A percentile compares a stretch with the other conserved stretches of the same genome.
phyloP scores from a whole-genome alignment of 1,140 invertebrate genomes.

The Bombus sylvicola region DNA sequence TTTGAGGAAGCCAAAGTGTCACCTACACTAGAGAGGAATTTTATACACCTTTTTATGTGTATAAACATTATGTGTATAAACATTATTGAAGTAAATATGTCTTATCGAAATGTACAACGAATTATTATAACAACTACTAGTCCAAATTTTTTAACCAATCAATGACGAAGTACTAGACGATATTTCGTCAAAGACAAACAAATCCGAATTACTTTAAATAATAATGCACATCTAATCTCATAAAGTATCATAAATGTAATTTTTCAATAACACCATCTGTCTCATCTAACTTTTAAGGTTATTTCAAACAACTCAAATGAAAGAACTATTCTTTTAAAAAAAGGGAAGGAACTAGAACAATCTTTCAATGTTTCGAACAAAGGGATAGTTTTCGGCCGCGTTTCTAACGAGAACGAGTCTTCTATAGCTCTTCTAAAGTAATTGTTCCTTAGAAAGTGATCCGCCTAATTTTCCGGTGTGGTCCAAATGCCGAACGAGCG shows the following conservation, averaged over 20 bases:
- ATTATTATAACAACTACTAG: too few relatives aligned
- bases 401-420: slow-evolving; percentile 10
- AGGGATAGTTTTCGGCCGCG: not conserved
- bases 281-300: too few relatives aligned
- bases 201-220: too few relatives aligned
- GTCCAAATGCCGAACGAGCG: slow-evolving; percentile 8
- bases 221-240: too few relatives aligned
- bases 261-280: too few relatives aligned
- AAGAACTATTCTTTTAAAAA: not conserved
- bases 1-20: not conserved
- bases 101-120: too few relatives aligned
- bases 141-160: too few relatives aligned
- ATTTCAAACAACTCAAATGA: not conserved
- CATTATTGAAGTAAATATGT: too few relatives aligned
- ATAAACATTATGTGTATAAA: not conserved
- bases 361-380: not conserved
- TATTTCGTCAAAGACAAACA: too few relatives aligned
- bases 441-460: slow-evolving; percentile 25
- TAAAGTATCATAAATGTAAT: too few relatives aligned
- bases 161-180: too few relatives aligned
- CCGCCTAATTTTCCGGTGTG: slow-evolving; percentile 37
- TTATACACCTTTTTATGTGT: not conserved
- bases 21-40: not conserved
- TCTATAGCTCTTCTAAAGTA: slow-evolving; percentile 10
- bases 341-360: not conserved